These are phyloP conservation scores for Scotopteryx bipunctaria DNA, from an alignment of 2,888 invertebrate genomes.

Conservation along the genomic window DNA sequence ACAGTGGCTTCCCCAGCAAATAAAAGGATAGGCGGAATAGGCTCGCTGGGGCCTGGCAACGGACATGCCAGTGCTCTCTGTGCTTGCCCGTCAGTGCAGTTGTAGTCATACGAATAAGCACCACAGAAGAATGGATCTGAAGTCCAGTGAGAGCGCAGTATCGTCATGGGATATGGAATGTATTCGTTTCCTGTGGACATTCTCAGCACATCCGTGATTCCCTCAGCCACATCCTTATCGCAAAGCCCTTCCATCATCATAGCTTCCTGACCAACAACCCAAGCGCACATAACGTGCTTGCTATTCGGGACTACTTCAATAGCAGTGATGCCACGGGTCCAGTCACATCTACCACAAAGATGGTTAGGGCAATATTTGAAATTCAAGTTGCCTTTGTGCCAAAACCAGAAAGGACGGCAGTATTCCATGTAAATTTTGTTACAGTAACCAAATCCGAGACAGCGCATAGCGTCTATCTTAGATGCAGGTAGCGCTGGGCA, in stretches of 20 bases:
- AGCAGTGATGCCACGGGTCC: conserved; percentile 88
- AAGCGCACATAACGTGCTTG: conserved; percentile 87
- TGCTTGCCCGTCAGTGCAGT: conserved; percentile 55
- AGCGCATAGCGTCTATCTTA: conserved; percentile 87
- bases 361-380: conserved; percentile 85
- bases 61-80: conserved; percentile 84
- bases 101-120: conserved; percentile 85
- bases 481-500: conserved; percentile 87
- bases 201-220: conserved; percentile 85
- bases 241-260: conserved; percentile 85
- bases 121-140: conserved; percentile 89
- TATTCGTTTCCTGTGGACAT: conserved; percentile 83
- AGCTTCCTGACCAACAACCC: conserved; percentile 87
- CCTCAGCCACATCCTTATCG: conserved; percentile 86
- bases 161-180: conserved; percentile 86
- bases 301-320: conserved; percentile 88
- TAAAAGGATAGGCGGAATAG: conserved; percentile 87
- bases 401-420: conserved; percentile 88
- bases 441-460: conserved; percentile 88
- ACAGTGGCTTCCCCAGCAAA: conserved; percentile 94
- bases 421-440: conserved; percentile 91
- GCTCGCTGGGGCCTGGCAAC: conserved; percentile 83
- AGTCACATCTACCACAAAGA: conserved; percentile 81
- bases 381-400: conserved; percentile 85
- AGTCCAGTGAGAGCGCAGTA: conserved; percentile 88